Conservation (phyloP, 2,888 invertebrate species). For the Sphecodes monilicornis region DNA sequence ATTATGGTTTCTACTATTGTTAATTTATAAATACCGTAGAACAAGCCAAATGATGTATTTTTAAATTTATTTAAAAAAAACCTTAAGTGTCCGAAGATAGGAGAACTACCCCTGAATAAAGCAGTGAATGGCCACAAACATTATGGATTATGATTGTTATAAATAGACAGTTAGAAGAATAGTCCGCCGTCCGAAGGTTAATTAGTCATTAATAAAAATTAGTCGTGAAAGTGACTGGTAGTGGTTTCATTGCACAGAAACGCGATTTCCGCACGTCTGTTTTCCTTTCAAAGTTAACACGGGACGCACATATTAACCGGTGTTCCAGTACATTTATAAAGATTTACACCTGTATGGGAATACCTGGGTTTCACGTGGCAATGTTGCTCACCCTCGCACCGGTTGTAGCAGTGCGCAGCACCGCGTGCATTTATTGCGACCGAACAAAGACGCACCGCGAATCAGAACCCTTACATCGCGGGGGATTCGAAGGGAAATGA, state of each 20-base stretch:
- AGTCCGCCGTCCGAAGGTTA: not conserved
- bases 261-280: not conserved
- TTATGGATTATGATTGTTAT: not conserved
- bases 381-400: constrained; percentile 23
- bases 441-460: constrained; percentile 50
- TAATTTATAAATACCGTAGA: too few species aligned
- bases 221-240: not conserved
- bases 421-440: constrained; percentile 51
- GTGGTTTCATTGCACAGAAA: not conserved
- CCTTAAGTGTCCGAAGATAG: too few species aligned
- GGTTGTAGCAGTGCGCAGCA: constrained; percentile 26
- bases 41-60: too few species aligned
- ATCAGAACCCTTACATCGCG: constrained; percentile 37
- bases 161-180: too few species aligned
- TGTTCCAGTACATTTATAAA: constrained; percentile 2
- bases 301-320: not conserved
- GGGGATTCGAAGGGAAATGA: constrained; percentile 52
- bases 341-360: constrained; percentile 22
- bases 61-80: too few species aligned
- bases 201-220: not conserved
- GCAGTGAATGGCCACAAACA: too few species aligned
- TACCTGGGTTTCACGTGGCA: not conserved
- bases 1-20: too few species aligned
- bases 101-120: too few species aligned
- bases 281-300: constrained; percentile 7